Percentiles rank a stretch among this genome's conserved stretches.
Conservation (phyloP, 2,888 invertebrate species). For the Protula sp. region DNA sequence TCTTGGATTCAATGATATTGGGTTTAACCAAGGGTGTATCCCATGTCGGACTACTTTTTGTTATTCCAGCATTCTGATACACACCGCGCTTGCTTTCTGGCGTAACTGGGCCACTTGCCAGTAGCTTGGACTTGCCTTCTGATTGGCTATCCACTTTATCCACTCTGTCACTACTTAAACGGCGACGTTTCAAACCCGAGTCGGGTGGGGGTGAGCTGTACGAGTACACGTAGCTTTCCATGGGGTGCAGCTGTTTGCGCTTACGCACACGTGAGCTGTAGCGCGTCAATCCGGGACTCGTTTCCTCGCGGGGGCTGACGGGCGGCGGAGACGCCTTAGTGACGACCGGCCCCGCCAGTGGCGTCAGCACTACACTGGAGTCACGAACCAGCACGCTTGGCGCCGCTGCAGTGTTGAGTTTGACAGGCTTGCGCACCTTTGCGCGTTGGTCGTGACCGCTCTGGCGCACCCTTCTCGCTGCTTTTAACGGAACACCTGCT, state of each 20-base stretch:
- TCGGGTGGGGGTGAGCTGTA: background rate
- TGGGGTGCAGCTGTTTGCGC: conserved; percentile 44
- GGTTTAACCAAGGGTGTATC: no score
- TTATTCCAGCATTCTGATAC: no score
- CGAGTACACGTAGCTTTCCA: conserved; percentile 41
- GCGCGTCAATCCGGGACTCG: conserved; percentile 13
- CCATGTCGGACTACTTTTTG: no score
- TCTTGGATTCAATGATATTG: no score
- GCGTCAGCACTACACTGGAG: background rate
- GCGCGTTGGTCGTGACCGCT: background rate
- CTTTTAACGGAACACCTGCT: no score
- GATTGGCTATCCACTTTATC: no score
- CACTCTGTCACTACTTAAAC: no score
- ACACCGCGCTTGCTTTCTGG: no score
- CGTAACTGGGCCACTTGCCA: no score
- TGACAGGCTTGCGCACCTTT: background rate
- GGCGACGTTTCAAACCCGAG: no score
- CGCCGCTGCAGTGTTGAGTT: background rate
- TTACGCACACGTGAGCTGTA: conserved; percentile 43
- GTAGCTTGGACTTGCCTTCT: no score
- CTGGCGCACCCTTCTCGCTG: background rate
- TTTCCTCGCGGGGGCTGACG: background rate
- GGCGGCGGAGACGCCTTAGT: background rate
- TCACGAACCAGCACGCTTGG: background rate
- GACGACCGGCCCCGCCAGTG: no score